Evolutionary conservation across 1,140 invertebrate genomes (phyloP).

Genomic region (Bradynema listronoti): DNA sequence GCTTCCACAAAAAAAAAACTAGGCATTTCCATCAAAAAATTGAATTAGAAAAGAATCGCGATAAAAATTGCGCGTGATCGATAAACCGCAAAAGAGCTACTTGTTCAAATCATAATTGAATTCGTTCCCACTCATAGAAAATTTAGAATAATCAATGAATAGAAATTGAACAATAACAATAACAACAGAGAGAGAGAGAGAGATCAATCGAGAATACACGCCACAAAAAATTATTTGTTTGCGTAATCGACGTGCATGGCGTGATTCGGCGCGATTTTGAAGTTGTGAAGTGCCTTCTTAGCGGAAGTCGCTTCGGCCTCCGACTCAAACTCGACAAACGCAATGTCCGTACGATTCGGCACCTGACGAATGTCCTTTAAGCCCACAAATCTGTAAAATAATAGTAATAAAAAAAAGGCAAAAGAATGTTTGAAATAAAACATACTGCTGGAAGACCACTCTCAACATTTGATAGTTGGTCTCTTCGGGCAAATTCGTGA

Average conservation of each 20-base stretch:
- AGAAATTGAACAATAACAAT: no score
- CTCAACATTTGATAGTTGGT: slow-evolving; percentile 99
- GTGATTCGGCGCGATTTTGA: slow-evolving; percentile 95
- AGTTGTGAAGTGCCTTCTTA: slow-evolving; percentile 92
- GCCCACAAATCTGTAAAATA: slow-evolving; percentile 71
- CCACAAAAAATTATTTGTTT: slow-evolving; percentile 74
- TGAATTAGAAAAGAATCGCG: no score
- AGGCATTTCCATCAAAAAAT: no score
- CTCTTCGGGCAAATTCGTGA: slow-evolving; percentile 95
- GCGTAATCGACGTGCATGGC: slow-evolving; percentile 99
- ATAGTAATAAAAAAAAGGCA: slow-evolving; percentile 3
- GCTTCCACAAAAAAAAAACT: no score
- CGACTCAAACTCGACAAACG: slow-evolving; percentile 98
- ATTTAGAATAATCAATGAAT: no score
- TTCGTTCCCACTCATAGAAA: no score
- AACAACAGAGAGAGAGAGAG: no score
- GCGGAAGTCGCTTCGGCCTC: slow-evolving; percentile 90
- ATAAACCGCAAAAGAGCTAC: no score
- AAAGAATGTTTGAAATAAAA: slow-evolving; percentile 42
- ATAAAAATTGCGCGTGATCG: no score
- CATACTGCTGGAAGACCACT: slow-evolving; percentile 95
- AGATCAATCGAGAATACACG: no score
- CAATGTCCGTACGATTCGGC: slow-evolving; percentile 95
- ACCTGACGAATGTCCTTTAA: slow-evolving; percentile 98
- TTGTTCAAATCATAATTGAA: no score